Percentiles rank a stretch among this genome's conserved stretches.
Evolutionary conservation across 2,113 vertebrate genomes (phyloP).

Genomic region (Elachura formosa): DNA sequence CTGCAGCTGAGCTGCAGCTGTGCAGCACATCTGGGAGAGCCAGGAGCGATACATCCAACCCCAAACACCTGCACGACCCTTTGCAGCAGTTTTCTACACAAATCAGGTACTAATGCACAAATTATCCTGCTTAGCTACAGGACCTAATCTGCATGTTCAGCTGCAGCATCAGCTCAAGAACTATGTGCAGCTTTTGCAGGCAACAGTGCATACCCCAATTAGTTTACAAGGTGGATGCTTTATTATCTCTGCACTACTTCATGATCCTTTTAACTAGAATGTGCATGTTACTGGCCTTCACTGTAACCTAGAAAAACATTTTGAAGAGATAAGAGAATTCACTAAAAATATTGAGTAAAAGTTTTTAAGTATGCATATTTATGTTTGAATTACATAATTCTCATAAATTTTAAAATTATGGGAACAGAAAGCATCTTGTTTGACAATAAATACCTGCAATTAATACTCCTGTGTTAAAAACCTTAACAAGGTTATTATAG

Average conservation of each 20-base stretch:
- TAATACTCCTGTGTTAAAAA: not conserved
- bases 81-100: not conserved
- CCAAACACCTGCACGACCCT: not conserved
- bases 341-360: not conserved
- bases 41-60: not conserved
- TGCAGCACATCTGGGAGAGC: not conserved
- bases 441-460: not conserved
- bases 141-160: not conserved
- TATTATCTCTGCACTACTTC: not conserved
- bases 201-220: not conserved
- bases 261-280: not conserved
- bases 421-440: not conserved
- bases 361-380: not conserved
- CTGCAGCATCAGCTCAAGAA: not conserved
- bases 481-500: not conserved
- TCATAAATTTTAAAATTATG: not conserved
- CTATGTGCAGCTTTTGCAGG: not conserved
- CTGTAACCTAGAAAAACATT: not conserved
- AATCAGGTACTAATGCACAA: not conserved
- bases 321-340: not conserved
- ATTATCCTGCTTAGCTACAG: not conserved
- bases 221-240: not conserved
- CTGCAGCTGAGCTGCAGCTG: not conserved
- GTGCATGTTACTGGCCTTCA: not conserved
- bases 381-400: not conserved